Evolutionary conservation across 2,797 vertebrate species (phyloP), one percentile per base, ranked within the genome.

Genomic region (Sylvia borin): DNA sequence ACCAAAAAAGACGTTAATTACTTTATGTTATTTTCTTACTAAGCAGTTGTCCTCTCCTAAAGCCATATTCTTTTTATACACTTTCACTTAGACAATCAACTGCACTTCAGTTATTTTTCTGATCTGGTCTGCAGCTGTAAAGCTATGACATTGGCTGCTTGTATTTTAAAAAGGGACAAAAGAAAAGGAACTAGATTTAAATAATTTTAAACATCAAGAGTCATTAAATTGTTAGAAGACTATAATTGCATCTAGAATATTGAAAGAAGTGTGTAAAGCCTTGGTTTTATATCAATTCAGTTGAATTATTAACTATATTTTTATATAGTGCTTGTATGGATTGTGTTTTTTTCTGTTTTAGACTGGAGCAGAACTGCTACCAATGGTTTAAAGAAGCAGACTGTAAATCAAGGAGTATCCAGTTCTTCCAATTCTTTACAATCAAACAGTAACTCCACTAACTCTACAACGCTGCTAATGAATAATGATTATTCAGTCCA

Each of bases 291-390:
- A 90, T 95, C 79, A 74, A 25, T 81, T 94, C 43, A 86, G 64
- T 71, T 90, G 43, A 47, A 61, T 92, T 92, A 66, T 87, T 89
- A 92, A 78, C 89, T 92, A 4, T 88, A 38, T 89, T 95, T 95
- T 93, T 92, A 72, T 82, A 42, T 92, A 81, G 76, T 92, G 72
- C 68, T 96, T 97, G 55, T 94, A 88, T 76, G 70, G 93, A 57
- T 91, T 55, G 50, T 92, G 54, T 70, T 95, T 51, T 97, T 96
- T 97, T 97, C 95, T 97, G 20, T 93, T 97, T 42, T 96, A 99
- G 99, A 99, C 32, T 99, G 99, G 99, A 99, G 99, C 97, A 99
- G 98, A 79, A 99, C 98, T 38, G 98, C 98, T 92, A 99, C 98
- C 26, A 98, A 98, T 62, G 98, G 98, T 94, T 97, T 98, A 85